Evolutionary conservation across 2,113 vertebrate genomes (phyloP).

Genomic region (rabbit (Oryctolagus cuniculus)): mOryCun1.1 NC_091451.1:3941501-3942000

Average conservation of each 20-base stretch:
- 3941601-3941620: slow-evolving; percentile 79
- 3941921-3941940: slow-evolving; percentile 51
- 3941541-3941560: slow-evolving; percentile 81
- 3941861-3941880: slow-evolving; percentile 68
- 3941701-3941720: slow-evolving; percentile 56
- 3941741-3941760: slow-evolving; percentile 67
- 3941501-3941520: slow-evolving; percentile 86
- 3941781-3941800: no score
- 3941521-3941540: slow-evolving; percentile 83
- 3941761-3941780: not conserved
- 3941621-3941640: slow-evolving; percentile 74
- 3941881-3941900: slow-evolving; percentile 62
- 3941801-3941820: slow-evolving; percentile 79
- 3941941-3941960: slow-evolving; percentile 13
- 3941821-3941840: slow-evolving; percentile 62
- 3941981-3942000: slow-evolving; percentile 20
- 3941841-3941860: slow-evolving; percentile 47
- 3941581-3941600: slow-evolving; percentile 84
- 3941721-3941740: slow-evolving; percentile 23
- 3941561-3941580: slow-evolving; percentile 80
- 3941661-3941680: slow-evolving; percentile 64
- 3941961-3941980: not conserved
- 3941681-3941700: slow-evolving; percentile 67
- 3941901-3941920: slow-evolving; percentile 1
- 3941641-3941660: slow-evolving; percentile 82